A percentile compares a stretch with the other conserved stretches of the same genome.
Conservation (phyloP, 2,797 vertebrate genomes). For the Myioborus miniatus region DNA sequence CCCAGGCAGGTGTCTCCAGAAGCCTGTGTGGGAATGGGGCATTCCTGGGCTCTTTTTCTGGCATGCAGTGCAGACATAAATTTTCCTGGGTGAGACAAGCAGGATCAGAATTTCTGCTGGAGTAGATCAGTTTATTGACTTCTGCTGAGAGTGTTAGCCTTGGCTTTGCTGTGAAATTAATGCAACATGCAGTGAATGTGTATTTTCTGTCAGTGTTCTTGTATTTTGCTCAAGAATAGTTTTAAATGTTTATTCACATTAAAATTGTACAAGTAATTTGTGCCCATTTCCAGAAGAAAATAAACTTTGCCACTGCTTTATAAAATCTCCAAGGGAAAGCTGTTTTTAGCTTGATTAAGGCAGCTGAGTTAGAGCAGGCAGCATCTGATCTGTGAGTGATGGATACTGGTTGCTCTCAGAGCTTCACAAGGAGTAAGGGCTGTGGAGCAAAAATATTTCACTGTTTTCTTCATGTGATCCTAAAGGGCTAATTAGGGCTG, state of each 20-base stretch:
- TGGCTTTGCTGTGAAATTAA: background rate
- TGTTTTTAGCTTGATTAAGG: background rate
- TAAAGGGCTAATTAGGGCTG: background rate
- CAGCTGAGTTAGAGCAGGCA: background rate
- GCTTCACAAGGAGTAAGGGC: background rate
- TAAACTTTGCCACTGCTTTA: background rate
- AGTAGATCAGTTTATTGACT: background rate
- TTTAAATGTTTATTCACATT: background rate
- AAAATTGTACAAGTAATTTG: rapidly evolving
- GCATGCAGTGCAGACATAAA: rapidly evolving
- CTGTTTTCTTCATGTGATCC: background rate
- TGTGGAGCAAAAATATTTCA: background rate
- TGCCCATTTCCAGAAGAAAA: background rate
- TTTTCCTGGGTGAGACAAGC: background rate
- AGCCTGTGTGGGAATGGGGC: rapidly evolving
- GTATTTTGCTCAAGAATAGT: background rate
- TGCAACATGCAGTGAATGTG: background rate
- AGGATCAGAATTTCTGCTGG: background rate
- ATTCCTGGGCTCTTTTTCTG: background rate
- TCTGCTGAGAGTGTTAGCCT: background rate
- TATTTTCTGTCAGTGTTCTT: background rate
- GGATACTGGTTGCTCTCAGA: background rate
- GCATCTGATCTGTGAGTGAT: background rate
- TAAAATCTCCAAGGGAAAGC: background rate
- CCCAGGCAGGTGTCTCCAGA: background rate